Base-by-base conservation (phyloP, 2,888 invertebrate species). In the Agrotis segetum region DNA sequence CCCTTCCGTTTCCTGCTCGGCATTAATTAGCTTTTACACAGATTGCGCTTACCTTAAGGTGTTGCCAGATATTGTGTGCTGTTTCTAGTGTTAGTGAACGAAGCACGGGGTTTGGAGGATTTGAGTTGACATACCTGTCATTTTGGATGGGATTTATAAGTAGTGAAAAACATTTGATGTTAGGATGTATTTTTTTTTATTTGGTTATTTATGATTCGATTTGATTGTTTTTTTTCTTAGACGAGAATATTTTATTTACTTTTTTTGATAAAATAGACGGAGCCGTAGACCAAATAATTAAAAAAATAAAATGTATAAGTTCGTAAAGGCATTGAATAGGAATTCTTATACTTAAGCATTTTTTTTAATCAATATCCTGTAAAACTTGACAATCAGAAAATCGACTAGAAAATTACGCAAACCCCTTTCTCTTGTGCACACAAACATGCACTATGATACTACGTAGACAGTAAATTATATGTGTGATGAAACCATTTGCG, bases 1-100 rank as follows among this genome's bases (percentile, higher is more conserved):
- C 92, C 93, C 94, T 95, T 95, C 95, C 95, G 92, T 87, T 92
- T 93, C 92, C 93, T 92, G 91, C 82, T 78, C 85, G 75, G 94
- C 92, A 94, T 94, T 93, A 93, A 94, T 94, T 91, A 93, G 90
- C 88, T 85, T 86, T 88, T 84, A 87, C 86, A 74, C 77, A 79
- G 87, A 82, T 86, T 81, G 78, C 67, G 74, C 58, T 80, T 71
- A 82, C 83, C 73, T 66, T 79, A 74, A 82, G 79, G 82, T 79
- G 79, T 79, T 78, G 55, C 79, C 52, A 71, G 77, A 67, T 82
- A 81, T 65, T 71, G 82, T 58, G 72, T 34, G n/a, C 65, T 77
- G 72, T 79, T 62, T 67, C 21, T 58, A 55, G 82, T 66, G 77
- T 59, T 24, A 46, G n/a, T 46, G n/a, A 40, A 49, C 19, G 81